Base-by-base conservation (phyloP, 2,113 vertebrate species). In the Mobula birostris region DNA sequence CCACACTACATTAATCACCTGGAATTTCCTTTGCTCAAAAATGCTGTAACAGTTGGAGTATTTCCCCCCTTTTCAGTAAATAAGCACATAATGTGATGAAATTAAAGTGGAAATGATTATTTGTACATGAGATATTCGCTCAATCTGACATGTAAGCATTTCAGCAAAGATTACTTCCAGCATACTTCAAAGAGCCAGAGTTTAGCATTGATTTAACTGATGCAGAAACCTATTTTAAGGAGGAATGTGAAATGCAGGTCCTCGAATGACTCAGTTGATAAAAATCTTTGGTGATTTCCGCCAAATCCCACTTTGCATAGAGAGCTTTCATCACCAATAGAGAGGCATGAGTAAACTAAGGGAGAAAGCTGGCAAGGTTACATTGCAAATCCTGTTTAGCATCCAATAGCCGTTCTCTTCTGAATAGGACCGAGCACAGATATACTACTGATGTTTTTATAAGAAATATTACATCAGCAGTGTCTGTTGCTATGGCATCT, bases 1-100 rank as follows among this genome's bases (percentile, higher is more conserved):
- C 85, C n/a, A 68, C n/a, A 68, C 61, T 66, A 68, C 85, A 90
- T 90, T 90, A 90, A 15, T 66, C 85, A 90, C 61, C 1, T 90
- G 85, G 85, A 90, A 90, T 90, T 90, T 90, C 29, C 61, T 90
- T 36, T 68, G 29, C 85, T 1, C 6, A 58, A 8, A 85, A 27
- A 11, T 61, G 82, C 56, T 85, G 48, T 66, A 66, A 74, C 14
- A 68, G 32, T n/a, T 19, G 7, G 61, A 63, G 1, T 0, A 83
- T 8, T 83, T 61, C 29, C 58, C 58, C 27, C 58, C 58, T n/a
- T 88, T 32, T 88, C 15, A 66, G 58, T 88, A 88, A 88, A 66
- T 32, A 32, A 36, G 61, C 63, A 29, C 61, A 88, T n/a, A 68
- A 17, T 29, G 7, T 61, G 63, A 15, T 32, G n/a, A 29, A 90